Evolutionary conservation across 2,797 vertebrate genomes (phyloP).

Genomic region (Takifugu ocellatus): DNA sequence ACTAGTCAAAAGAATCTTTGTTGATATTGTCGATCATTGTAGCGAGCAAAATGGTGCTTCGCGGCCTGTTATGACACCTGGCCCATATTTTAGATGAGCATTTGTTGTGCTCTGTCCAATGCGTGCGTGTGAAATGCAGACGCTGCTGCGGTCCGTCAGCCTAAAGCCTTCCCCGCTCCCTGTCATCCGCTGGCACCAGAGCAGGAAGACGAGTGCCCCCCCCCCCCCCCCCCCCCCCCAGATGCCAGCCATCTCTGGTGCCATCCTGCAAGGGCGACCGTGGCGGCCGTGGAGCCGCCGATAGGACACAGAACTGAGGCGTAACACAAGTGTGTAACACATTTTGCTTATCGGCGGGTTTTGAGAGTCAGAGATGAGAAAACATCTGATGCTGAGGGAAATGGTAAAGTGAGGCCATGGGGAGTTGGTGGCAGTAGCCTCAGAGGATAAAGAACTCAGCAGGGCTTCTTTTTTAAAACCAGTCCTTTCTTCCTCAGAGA

Average conservation of each 20-base stretch:
- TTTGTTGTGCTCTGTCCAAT: conserved; percentile 34
- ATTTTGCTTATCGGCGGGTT: conserved; percentile 19
- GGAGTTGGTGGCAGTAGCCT: conserved; percentile 21
- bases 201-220: conserved; percentile 53
- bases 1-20: too few species aligned
- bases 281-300: conserved; percentile 43
- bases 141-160: conserved; percentile 56
- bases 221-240: conserved; percentile 36
- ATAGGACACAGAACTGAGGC: conserved; percentile 33
- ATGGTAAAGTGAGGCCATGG: neutral
- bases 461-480: conserved; percentile 31
- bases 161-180: conserved; percentile 66
- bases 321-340: conserved; percentile 32
- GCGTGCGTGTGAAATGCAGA: conserved; percentile 35
- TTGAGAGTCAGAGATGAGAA: conserved; percentile 13
- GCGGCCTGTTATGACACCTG: too few species aligned
- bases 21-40: too few species aligned
- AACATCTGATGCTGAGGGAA: conserved; percentile 17
- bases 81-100: conserved; percentile 8
- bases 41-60: too few species aligned
- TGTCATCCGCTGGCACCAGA: conserved; percentile 58
- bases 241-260: conserved; percentile 54
- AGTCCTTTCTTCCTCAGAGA: conserved; percentile 31
- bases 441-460: conserved; percentile 24
- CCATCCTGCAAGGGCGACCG: conserved; percentile 61